Base-by-base conservation (phyloP, 2,888 invertebrate species). In the Lycia hirtaria region DNA sequence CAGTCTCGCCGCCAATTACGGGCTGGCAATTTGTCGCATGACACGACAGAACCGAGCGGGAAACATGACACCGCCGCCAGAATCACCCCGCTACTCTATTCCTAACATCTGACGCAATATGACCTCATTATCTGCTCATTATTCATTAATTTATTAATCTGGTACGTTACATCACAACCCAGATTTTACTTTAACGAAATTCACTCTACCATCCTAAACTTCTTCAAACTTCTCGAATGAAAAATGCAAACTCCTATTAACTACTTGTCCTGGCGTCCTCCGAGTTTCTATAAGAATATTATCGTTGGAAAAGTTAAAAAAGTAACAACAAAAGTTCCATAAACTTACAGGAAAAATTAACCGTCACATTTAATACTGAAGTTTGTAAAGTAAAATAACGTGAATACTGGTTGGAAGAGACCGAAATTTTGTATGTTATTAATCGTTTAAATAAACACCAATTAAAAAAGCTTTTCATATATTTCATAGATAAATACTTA, bases 21-120 rank as follows among this genome's bases (percentile, higher is more conserved):
- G 63, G 69, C 53, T 56, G 69, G 75, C 81, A 81, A 81, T 84
- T 85, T 82, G 80, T 78, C 70, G 75, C 71, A 73, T 76, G 77
- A 77, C 71, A 74, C 65, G 73, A 72, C 71, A 69, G 60, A 60
- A 57, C 50, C 64, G 68, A 65, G 66, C 53, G 62, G 53, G 61
- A 60, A 70, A 76, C 78, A 73, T 74, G 75, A 78, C 75, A 70
- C 72, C 50, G 40, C 37, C 48, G 47, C 48, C 40, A 38, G 40
- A 22, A 40, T 26, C 30, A 26, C 9, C 17, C 45, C 26, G 33
- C 47, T n/a, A 56, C 43, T 48, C 57, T n/a, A 43, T 35, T 37
- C 35, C 32, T 26, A 19, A 45, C 37, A 50, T 44, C 48, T 37
- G 48, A 48, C 55, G 38, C 37, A 28, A 47, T 60, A 35, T 50